Percentiles rank a stretch among this genome's conserved stretches.
These are phyloP conservation scores for Neodontobutis hainanensis DNA, from an alignment of 2,113 vertebrate species.

Conservation along the genomic window DNA sequence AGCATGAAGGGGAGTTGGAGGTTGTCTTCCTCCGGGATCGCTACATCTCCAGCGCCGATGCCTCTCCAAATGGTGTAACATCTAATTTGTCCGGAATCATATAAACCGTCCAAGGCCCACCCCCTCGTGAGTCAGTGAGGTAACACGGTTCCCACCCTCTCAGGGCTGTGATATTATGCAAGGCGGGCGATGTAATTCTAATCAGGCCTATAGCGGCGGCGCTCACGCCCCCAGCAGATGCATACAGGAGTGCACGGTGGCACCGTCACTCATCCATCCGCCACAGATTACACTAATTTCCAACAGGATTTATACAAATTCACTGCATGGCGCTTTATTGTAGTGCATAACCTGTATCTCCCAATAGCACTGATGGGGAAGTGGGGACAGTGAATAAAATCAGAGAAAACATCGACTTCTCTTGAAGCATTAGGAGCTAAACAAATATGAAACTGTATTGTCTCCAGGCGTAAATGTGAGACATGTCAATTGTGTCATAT, in stretches of 20 bases:
- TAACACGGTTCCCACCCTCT: constrained; percentile 73
- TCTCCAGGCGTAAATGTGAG: too few species aligned
- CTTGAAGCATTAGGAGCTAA: neutral
- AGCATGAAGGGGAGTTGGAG: constrained; percentile 37
- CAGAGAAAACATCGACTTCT: neutral
- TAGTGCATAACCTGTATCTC: too few species aligned
- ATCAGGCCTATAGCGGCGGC: constrained; percentile 59
- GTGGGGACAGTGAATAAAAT: neutral
- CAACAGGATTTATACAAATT: neutral
- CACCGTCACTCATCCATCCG: constrained; percentile 42
- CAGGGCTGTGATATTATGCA: constrained; percentile 72
- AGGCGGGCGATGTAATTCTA: constrained; percentile 64
- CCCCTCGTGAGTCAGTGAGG: constrained; percentile 74
- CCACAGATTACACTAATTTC: constrained; percentile 26
- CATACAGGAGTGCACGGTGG: constrained; percentile 56
- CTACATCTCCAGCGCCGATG: constrained; percentile 59
- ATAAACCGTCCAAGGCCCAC: constrained; percentile 71
- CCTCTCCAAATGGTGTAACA: constrained; percentile 58
- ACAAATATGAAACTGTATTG: neutral
- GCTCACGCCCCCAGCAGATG: constrained; percentile 68
- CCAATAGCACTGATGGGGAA: too few species aligned
- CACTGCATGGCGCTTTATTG: neutral
- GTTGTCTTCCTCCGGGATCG: constrained; percentile 40
- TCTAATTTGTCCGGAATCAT: constrained; percentile 74
- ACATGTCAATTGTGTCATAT: too few species aligned